Evolutionary conservation across 2,113 vertebrate species (phyloP).

Genomic region (Dasyprocta punctata): DNA sequence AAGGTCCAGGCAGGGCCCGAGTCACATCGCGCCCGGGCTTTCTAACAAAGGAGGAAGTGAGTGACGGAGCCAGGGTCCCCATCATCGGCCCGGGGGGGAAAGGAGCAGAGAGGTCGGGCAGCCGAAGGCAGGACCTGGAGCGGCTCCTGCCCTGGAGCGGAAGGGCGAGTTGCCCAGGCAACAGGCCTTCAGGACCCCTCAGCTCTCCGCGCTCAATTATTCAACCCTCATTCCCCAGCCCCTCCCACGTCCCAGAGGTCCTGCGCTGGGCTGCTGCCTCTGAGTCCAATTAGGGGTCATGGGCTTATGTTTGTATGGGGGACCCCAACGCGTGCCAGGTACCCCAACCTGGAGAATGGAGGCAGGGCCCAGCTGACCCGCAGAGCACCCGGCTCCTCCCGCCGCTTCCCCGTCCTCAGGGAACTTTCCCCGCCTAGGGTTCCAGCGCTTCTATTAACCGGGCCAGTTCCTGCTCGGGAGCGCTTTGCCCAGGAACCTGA

Average conservation of each 20-base stretch:
- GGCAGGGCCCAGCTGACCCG: background rate
- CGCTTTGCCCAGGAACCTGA: background rate
- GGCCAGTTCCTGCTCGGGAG: fast-evolving
- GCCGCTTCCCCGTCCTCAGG: background rate
- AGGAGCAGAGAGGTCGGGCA: background rate
- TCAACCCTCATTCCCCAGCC: background rate
- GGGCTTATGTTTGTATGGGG: background rate
- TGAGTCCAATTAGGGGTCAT: background rate
- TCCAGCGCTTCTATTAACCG: background rate
- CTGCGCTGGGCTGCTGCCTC: background rate
- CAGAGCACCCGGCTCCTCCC: background rate
- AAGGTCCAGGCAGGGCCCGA: background rate
- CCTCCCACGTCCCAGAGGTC: background rate
- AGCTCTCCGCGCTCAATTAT: background rate
- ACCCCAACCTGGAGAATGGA: background rate
- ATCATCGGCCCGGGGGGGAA: background rate
- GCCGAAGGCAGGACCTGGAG: background rate
- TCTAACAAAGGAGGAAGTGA: constrained; percentile 49
- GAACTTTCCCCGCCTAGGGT: fast-evolving
- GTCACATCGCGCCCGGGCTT: background rate
- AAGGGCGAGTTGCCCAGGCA: background rate
- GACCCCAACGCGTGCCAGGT: background rate
- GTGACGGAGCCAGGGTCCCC: background rate
- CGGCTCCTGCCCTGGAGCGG: background rate
- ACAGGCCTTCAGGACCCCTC: background rate